Conservation (phyloP, 2,113 vertebrate species). For the Arenaria interpres region DNA sequence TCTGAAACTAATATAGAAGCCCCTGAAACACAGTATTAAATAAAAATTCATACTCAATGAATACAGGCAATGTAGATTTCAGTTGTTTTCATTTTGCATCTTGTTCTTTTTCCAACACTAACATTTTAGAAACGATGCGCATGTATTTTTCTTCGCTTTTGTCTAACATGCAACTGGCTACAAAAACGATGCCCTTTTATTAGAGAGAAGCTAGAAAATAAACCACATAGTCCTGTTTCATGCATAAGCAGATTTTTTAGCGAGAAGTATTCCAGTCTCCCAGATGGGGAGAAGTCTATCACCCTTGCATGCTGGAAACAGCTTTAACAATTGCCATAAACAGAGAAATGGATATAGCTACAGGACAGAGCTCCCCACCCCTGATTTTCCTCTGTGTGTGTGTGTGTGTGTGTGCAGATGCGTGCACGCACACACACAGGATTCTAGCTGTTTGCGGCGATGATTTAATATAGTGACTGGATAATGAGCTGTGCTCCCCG, state of each 20-base stretch:
- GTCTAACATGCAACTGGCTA: neutral
- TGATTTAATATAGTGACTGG: slow-evolving; percentile 79
- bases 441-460: slow-evolving; percentile 65
- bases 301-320: neutral
- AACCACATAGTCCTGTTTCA: neutral
- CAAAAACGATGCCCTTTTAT: neutral
- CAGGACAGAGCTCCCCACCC: neutral
- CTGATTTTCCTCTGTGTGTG: neutral
- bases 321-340: neutral
- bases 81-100: slow-evolving; percentile 5
- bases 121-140: neutral
- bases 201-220: neutral
- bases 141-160: neutral
- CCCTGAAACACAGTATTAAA: neutral
- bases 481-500: slow-evolving; percentile 80
- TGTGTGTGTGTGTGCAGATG: neutral
- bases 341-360: neutral
- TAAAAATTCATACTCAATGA: neutral
- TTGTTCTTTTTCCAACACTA: neutral
- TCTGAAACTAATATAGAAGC: slow-evolving; percentile 40
- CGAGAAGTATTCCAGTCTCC: neutral
- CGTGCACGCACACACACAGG: neutral
- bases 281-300: neutral
- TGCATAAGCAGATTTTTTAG: neutral
- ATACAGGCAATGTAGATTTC: neutral